These are phyloP conservation scores for Gobionotothen gibberifrons DNA, from an alignment of 2,797 vertebrate genomes.

Conservation along the genomic window DNA sequence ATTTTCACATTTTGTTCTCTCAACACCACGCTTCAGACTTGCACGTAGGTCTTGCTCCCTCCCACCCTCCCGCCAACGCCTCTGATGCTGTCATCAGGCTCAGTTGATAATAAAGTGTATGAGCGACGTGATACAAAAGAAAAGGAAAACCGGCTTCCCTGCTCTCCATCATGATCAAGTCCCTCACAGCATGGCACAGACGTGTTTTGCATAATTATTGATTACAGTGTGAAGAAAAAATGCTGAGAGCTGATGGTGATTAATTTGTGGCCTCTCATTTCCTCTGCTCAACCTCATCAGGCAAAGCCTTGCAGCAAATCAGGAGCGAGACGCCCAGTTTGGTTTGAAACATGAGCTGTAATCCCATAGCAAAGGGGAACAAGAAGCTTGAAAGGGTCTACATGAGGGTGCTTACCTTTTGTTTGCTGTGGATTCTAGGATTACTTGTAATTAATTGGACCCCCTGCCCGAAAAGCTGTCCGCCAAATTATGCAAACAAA, in stretches of 20 bases:
- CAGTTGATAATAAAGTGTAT: slow-evolving; percentile 12
- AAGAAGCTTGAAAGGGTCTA: slow-evolving; percentile 41
- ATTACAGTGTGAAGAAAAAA: slow-evolving; percentile 65
- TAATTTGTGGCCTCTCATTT: slow-evolving; percentile 66
- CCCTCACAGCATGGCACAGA: slow-evolving; percentile 52
- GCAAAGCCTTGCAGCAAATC: slow-evolving; percentile 28
- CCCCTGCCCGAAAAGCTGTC: slow-evolving; percentile 50
- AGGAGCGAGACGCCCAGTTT: slow-evolving; percentile 2
- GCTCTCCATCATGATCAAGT: slow-evolving; percentile 41
- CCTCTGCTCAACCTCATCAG: slow-evolving; percentile 45
- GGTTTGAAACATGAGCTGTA: slow-evolving; percentile 52
- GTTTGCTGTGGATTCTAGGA: slow-evolving; percentile 73
- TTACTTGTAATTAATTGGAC: slow-evolving; percentile 74
- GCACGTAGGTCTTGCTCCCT: neutral
- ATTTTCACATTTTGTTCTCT: slow-evolving; percentile 48
- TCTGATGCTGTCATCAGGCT: slow-evolving; percentile 31
- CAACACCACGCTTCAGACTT: slow-evolving; percentile 41
- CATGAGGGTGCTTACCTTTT: slow-evolving; percentile 76
- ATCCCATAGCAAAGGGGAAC: slow-evolving; percentile 53
- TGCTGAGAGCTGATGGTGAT: slow-evolving; percentile 53
- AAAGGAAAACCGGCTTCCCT: slow-evolving; percentile 10
- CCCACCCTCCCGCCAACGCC: neutral
- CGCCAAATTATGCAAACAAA: slow-evolving; percentile 57
- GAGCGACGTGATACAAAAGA: neutral
- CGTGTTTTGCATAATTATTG: slow-evolving; percentile 67